Base-by-base conservation (phyloP, 2,113 vertebrate genomes). In the Nipponia nippon region DNA sequence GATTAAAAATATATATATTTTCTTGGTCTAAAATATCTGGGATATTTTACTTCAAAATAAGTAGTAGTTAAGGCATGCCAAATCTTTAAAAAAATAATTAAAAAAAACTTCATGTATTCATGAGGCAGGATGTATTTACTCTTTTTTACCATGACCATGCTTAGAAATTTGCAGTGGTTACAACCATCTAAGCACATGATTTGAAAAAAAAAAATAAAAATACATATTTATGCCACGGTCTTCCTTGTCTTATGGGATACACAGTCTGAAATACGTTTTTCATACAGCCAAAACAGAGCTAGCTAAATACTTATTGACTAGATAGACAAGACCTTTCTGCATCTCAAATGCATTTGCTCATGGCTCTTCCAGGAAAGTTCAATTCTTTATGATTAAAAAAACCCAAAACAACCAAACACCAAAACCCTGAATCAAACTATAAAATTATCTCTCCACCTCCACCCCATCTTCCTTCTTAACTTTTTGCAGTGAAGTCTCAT, bases 1-100 rank as follows among this genome's bases (percentile, higher is more conserved):
- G 32, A 32, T 80, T 63, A 23, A 42, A 66, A 47, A 53, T 38
- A 19, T 2, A 34, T 9, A 7, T 25, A 5, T 20, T 11, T 32
- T 26, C n/a, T 53, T 58, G 10, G 4, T 66, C 15, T 59, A 71
- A 76, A 85, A 59, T 62, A 82, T 18, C 32, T 71, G 36, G 5
- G 69, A 47, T 92, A 49, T 87, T 84, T 91, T 97, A 94, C 62
- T 96, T 97, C 85, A 72, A 94, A 94, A 52, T 26, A 81, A 80
- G 32, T 53, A 34, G 32, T 38, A 83, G 78, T 72, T 69, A 67
- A 78, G 30, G n/a, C 36, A 84, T 52, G 71, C 17, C 40, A 61
- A 71, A 89, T 66, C 17, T 66, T 95, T 36, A 29, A 71, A 91
- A 91, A 75, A 80, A 86, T 36, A 88, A 63, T 46, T 29, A 29